Base-by-base conservation (phyloP, 2,888 invertebrate species). In the Adineta ricciae region DNA sequence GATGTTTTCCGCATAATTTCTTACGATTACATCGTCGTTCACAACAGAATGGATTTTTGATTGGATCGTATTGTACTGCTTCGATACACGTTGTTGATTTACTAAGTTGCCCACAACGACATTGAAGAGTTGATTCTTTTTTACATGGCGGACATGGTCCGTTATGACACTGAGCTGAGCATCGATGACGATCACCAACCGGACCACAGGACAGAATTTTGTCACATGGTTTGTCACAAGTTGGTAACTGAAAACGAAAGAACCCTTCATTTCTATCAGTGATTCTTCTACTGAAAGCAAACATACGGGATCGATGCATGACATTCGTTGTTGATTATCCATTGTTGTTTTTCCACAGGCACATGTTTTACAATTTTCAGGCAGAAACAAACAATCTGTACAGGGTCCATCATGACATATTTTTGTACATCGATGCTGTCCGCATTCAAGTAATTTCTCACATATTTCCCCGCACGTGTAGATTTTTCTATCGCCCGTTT, bases 21-120 rank as follows among this genome's bases (percentile, higher is more conserved):
- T 90, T 91, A 87, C 96, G 96, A 84, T 94, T 94, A 89, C 98
- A 98, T 88, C 94, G 94, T 88, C 94, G 95, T 89, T 95, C 94
- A 90, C 98, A 98, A 49, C 87, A 86, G 56, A 88, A 87, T 52
- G 87, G 87, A 32, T 87, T 84, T n/a, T 64, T 85, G 14, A 38
- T 86, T 87, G 84, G 36, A 32, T 52, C 64, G n/a, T 72, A 88
- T 52, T 87, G 84, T 7, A 87, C 84, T 9, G 88, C 88, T 24
- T 89, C 89, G n/a, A 87, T 84, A 87, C 90, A 90, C 3, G 88
- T 86, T 83, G 90, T 87, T 54, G 88, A 87, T 88, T 94, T 94
- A 88, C 94, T 94, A 91, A 94, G 94, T 89, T 94, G 93, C 0
- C 95, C 95, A 89, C 96, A 96, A 64, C 95, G 94, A 88, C 96